A percentile compares a stretch with the other conserved stretches of the same genome.
phyloP scores from a whole-genome alignment of 2,888 invertebrate genomes.

The Lochmaea capreae region DNA sequence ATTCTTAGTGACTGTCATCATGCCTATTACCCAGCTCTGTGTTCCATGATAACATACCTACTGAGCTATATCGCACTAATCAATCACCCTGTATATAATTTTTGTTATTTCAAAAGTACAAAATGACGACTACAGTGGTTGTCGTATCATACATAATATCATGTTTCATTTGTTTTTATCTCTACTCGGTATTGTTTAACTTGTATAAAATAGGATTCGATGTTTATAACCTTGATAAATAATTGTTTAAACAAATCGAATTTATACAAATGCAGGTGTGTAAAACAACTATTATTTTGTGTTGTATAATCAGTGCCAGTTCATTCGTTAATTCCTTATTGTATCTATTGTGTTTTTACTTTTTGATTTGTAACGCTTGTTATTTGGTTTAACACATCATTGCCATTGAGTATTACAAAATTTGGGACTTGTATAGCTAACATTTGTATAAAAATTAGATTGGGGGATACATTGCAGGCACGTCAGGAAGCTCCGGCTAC shows the following conservation, averaged over 20 bases:
- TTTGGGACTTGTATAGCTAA: background rate
- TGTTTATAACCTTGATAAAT: constrained; percentile 24
- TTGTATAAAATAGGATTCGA: constrained; percentile 2
- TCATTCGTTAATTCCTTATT: constrained; percentile 21
- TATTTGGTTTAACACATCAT: background rate
- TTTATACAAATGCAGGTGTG: constrained; percentile 29
- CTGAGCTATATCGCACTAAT: too few relatives aligned
- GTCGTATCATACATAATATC: too few relatives aligned
- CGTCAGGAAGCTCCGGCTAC: too few relatives aligned
- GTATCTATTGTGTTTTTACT: constrained; percentile 8
- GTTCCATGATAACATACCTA: too few relatives aligned
- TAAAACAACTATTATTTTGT: constrained; percentile 20
- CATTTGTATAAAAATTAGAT: too few relatives aligned
- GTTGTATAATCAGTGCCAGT: constrained; percentile 26
- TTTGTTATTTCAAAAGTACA: too few relatives aligned
- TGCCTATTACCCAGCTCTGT: too few relatives aligned
- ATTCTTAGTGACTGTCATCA: too few relatives aligned
- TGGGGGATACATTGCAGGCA: too few relatives aligned
- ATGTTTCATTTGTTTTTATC: too few relatives aligned
- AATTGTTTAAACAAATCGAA: constrained; percentile 30
- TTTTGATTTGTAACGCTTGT: constrained; percentile 6
- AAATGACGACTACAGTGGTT: too few relatives aligned
- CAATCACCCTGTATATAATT: too few relatives aligned
- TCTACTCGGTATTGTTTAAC: background rate
- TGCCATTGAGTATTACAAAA: background rate